Percentiles rank a stretch among this genome's conserved stretches.
Conservation (phyloP, 2,888 invertebrate genomes). For the Paralinhomoeus sp. region DNA sequence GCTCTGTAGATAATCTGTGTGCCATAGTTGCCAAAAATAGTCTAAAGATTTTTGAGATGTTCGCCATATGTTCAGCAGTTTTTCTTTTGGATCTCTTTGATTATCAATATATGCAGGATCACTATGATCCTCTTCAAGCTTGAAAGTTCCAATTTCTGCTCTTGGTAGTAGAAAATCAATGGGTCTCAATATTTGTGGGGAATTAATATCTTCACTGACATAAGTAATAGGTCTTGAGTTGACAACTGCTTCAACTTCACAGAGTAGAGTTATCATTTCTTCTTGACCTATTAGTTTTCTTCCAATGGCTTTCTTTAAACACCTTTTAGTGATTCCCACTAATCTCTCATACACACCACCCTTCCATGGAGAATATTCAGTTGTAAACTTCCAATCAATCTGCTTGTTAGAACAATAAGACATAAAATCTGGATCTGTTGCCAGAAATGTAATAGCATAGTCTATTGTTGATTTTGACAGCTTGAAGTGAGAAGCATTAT, state of each 20-base stretch:
- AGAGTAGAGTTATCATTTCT: slow-evolving; percentile 3
- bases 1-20: not conserved
- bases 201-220: slow-evolving; percentile 2
- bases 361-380: slow-evolving; percentile 4
- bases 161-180: not conserved
- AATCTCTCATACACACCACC: slow-evolving; percentile 6
- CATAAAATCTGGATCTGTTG: not conserved
- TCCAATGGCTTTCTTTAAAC: slow-evolving; percentile 4
- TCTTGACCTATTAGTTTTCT: slow-evolving; percentile 2
- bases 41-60: not conserved
- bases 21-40: slow-evolving; percentile 1
- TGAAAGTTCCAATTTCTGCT: not conserved
- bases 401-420: not conserved
- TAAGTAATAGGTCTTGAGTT: slow-evolving; percentile 7
- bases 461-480: too few species aligned
- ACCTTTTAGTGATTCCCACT: slow-evolving; percentile 2
- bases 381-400: slow-evolving; percentile 6
- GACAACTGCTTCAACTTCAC: slow-evolving; percentile 3
- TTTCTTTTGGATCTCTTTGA: not conserved
- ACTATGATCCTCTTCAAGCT: not conserved
- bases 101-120: not conserved
- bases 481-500: slow-evolving; percentile 4
- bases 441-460: too few species aligned
- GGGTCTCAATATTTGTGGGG: not conserved
- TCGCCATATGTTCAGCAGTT: not conserved